These are phyloP conservation scores for Calephelis virginiensis DNA, from an alignment of 1,140 invertebrate genomes.

Conservation along the genomic window DNA sequence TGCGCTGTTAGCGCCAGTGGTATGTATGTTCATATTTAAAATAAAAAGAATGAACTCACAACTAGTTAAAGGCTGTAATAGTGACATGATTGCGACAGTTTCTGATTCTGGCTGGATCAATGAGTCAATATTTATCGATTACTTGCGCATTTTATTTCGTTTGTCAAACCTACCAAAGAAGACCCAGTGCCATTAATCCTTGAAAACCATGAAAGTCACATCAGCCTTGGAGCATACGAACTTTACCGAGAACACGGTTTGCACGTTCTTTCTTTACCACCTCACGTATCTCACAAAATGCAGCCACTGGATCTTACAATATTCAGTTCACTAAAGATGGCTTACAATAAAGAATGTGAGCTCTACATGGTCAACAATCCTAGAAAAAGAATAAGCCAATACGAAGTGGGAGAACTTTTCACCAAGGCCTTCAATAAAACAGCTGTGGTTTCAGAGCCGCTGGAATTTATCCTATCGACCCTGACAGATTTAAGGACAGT, in stretches of 20 bases:
- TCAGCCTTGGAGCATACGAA: slow-evolving; percentile 21
- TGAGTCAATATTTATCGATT: slow-evolving; percentile 26
- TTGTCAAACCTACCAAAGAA: slow-evolving; percentile 23
- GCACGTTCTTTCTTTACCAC: slow-evolving; percentile 23
- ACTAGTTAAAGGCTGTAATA: slow-evolving; percentile 32
- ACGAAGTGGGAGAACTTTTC: not conserved
- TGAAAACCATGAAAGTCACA: slow-evolving; percentile 27
- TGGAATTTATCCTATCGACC: slow-evolving; percentile 12
- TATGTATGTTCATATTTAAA: slow-evolving; percentile 26
- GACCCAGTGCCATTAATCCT: slow-evolving; percentile 20
- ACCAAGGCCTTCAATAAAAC: slow-evolving; percentile 9
- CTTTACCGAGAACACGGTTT: slow-evolving; percentile 15
- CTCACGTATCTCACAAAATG: slow-evolving; percentile 19
- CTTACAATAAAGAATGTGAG: slow-evolving; percentile 18
- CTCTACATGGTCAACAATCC: slow-evolving; percentile 26
- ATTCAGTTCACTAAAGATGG: slow-evolving; percentile 14
- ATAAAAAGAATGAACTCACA: slow-evolving; percentile 32
- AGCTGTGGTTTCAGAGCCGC: slow-evolving; percentile 10
- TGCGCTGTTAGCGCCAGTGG: slow-evolving; percentile 13
- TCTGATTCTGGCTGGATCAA: slow-evolving; percentile 29
- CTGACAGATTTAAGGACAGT: slow-evolving; percentile 1
- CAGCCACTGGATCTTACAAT: slow-evolving; percentile 21
- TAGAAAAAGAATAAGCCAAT: not conserved
- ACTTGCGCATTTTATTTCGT: slow-evolving; percentile 22
- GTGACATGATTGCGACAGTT: slow-evolving; percentile 29